A percentile compares a stretch with the other conserved stretches of the same genome.
These are phyloP conservation scores for Branchinecta lindahli DNA, from an alignment of 1,140 invertebrate species.

Conservation along the genomic window DNA sequence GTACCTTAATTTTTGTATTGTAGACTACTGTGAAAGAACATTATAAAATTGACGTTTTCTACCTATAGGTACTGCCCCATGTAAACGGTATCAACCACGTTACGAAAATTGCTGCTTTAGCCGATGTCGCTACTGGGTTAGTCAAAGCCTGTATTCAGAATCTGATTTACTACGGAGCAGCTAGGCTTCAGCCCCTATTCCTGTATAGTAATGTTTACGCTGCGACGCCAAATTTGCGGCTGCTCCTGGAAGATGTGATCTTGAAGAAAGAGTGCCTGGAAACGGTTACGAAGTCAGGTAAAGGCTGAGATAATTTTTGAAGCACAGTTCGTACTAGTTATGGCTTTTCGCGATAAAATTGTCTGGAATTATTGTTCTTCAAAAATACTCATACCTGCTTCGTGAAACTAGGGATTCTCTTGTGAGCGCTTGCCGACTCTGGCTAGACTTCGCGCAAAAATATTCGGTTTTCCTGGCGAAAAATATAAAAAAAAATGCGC, in stretches of 20 bases:
- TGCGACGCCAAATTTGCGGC: conserved; percentile 60
- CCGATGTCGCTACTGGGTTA: conserved; percentile 80
- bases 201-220: conserved; percentile 89
- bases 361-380: no score
- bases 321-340: no score
- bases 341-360: no score
- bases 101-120: conserved; percentile 48
- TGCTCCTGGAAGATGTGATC: conserved; percentile 44
- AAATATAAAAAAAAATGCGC: no score
- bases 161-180: conserved; percentile 61
- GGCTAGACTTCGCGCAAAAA: no score
- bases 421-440: no score
- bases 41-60: no score
- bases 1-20: no score
- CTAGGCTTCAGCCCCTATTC: conserved; percentile 69
- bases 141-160: conserved; percentile 91
- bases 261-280: conserved; percentile 58
- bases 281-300: conserved; percentile 48
- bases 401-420: no score
- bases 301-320: not conserved
- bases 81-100: conserved; percentile 88
- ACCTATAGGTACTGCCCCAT: conserved; percentile 52
- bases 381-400: no score
- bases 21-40: no score
- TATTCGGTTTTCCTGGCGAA: no score